Conservation (phyloP, 2,888 invertebrate genomes). For the Imbricaverruca yamaguchii region DNA sequence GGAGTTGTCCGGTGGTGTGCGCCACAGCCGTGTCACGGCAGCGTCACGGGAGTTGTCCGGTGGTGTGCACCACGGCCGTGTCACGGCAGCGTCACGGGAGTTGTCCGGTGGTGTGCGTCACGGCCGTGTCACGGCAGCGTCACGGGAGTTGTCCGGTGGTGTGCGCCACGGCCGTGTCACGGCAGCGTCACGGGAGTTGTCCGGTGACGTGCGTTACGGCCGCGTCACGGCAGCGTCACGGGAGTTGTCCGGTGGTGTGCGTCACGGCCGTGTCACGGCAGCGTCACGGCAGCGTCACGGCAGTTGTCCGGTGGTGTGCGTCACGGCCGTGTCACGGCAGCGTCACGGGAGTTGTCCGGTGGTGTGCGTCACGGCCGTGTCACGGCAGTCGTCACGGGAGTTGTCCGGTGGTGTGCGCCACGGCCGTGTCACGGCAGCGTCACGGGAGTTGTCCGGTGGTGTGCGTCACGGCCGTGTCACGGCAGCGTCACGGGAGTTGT, state of each 20-base stretch:
- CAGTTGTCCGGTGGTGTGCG: background rate
- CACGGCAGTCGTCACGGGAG: background rate
- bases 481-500: background rate
- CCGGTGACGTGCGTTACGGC: background rate
- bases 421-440: constrained; percentile 1
- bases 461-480: constrained; percentile 9
- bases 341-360: background rate
- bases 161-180: constrained; percentile 2
- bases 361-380: background rate
- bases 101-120: background rate
- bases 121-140: constrained; percentile 1
- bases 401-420: background rate
- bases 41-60: background rate
- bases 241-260: background rate
- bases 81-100: constrained; percentile 2
- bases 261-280: too few relatives aligned
- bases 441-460: background rate
- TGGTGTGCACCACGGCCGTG: background rate
- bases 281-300: constrained; percentile 12
- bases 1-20: background rate
- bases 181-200: background rate
- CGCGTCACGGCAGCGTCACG: constrained; percentile 11
- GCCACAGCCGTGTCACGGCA: constrained; percentile 5
- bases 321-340: constrained; percentile 6
- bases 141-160: background rate